phyloP scores from a whole-genome alignment of 2,888 invertebrate species.

The Aphodius sticticus region DNA sequence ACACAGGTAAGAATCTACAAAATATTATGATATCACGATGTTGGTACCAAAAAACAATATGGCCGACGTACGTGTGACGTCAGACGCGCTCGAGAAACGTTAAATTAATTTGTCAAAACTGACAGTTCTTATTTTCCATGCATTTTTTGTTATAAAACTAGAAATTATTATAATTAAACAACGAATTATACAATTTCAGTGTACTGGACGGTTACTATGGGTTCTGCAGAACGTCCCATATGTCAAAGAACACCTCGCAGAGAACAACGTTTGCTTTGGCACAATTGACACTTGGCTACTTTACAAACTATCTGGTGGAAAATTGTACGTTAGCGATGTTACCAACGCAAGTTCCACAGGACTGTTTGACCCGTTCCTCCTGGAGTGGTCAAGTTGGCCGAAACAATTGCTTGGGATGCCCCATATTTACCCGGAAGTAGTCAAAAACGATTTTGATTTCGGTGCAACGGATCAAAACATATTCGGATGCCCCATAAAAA shows the following conservation, averaged over 20 bases:
- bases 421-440: slow-evolving; percentile 80
- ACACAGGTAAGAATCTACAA: slow-evolving; percentile 70
- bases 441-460: slow-evolving; percentile 79
- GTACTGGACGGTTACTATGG: slow-evolving; percentile 81
- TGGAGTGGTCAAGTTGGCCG: slow-evolving; percentile 83
- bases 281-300: slow-evolving; percentile 94
- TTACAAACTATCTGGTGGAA: slow-evolving; percentile 75
- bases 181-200: slow-evolving; percentile 61
- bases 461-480: slow-evolving; percentile 71
- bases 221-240: slow-evolving; percentile 75
- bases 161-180: not conserved
- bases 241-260: slow-evolving; percentile 70
- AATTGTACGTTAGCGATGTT: slow-evolving; percentile 83
- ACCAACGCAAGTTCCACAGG: slow-evolving; percentile 92
- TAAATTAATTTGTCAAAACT: too few relatives aligned
- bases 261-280: slow-evolving; percentile 79
- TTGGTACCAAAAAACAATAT: too few relatives aligned
- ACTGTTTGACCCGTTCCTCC: slow-evolving; percentile 90
- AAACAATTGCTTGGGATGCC: slow-evolving; percentile 79
- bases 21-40: slow-evolving; percentile 11
- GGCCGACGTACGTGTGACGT: too few relatives aligned
- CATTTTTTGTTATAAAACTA: too few relatives aligned
- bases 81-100: too few relatives aligned
- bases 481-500: slow-evolving; percentile 81
- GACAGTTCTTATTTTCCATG: too few relatives aligned